Evolutionary conservation across 2,888 invertebrate genomes (phyloP), one percentile per base, ranked within the genome.

Genomic region (Ennomos quercinarius): DNA sequence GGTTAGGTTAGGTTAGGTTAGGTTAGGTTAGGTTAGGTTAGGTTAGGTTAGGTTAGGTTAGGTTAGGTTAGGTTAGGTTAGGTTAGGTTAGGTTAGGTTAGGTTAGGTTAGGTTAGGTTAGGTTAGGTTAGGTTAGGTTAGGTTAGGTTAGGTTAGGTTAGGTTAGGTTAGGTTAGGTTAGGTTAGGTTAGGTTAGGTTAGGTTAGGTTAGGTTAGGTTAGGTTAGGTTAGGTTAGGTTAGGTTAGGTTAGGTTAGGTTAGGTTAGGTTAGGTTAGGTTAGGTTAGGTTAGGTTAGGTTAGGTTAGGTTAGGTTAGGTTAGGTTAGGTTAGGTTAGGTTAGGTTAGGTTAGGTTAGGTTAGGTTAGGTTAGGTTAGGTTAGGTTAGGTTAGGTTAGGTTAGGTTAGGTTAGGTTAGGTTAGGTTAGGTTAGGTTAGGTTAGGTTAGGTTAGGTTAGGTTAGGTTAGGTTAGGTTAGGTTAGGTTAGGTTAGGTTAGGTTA

Each of bases 51-150:
- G 63, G 65, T 65, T 66, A 64, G 63, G 66, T 63, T 64, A 64
- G 66, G 66, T 66, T 64, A 64, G 63, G 66, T 66, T 64, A 66
- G 66, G 66, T 66, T 64, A 66, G 66, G 66, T 66, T 63, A 63
- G 63, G 66, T 66, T 63, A 66, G 66, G 66, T 67, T 64, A 66
- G 66, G 64, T 66, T 63, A 66, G 66, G 66, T 66, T 63, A 65
- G 65, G 65, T 65, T 65, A 65, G 65, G 65, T 63, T 64, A 63
- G 63, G 63, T 66, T 66, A 63, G 64, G 61, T 63, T 59, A 59
- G 63, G 59, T 63, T 63, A 59, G 55, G 56, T 59, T 59, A 58
- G 56, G 53, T 53, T 53, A 51, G 51, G 51, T 51, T 51, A 51
- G 51, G 51, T 57, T 54, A 57, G 46, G 54, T 57, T 51, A 51